Conservation (phyloP, 1,140 invertebrate species). For the Melanaphis sacchari region DNA sequence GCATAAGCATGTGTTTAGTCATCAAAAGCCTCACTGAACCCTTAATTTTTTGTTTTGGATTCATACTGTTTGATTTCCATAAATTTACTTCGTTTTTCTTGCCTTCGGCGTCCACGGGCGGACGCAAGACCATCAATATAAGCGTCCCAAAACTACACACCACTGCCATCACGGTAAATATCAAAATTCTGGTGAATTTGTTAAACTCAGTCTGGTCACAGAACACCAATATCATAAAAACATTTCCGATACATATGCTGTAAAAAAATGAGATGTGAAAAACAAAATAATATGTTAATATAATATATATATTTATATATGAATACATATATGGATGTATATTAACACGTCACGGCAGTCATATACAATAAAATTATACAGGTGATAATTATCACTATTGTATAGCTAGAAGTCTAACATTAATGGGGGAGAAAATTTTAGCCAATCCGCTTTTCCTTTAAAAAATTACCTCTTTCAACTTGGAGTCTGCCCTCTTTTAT, state of each 20-base stretch:
- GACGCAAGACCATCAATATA: slow-evolving; percentile 72
- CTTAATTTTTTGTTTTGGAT: slow-evolving; percentile 69
- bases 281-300: neutral
- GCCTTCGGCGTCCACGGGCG: slow-evolving; percentile 65
- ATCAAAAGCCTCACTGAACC: slow-evolving; percentile 79
- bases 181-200: slow-evolving; percentile 60
- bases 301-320: neutral
- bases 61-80: neutral
- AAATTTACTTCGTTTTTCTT: neutral
- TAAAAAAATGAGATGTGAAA: neutral
- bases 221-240: neutral
- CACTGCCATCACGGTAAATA: slow-evolving; percentile 77
- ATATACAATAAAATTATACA: neutral
- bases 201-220: neutral
- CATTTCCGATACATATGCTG: slow-evolving; percentile 20
- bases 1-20: slow-evolving; percentile 83
- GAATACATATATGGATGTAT: neutral
- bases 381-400: too few species aligned
- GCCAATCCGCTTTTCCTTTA: too few species aligned
- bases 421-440: too few species aligned
- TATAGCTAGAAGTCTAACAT: too few species aligned
- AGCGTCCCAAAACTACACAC: slow-evolving; percentile 77
- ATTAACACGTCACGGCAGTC: too few species aligned
- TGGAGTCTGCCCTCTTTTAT: too few species aligned
- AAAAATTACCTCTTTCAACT: too few species aligned